A percentile compares a stretch with the other conserved stretches of the same genome.
phyloP scores from a whole-genome alignment of 2,797 vertebrate genomes.

The Syndactyla subalaris region DNA sequence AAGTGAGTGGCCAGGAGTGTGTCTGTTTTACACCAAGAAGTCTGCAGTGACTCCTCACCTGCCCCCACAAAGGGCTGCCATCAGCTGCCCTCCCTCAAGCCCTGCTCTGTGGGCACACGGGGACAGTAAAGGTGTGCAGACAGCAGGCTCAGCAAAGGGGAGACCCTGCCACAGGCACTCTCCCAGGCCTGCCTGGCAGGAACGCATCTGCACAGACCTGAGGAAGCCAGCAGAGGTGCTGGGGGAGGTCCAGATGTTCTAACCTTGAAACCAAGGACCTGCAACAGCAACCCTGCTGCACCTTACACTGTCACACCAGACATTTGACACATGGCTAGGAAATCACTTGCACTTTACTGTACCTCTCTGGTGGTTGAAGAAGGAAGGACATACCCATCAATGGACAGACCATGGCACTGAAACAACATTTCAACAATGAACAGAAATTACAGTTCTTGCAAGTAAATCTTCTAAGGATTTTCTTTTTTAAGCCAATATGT shows the following conservation, averaged over 20 bases:
- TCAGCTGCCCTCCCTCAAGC: not conserved
- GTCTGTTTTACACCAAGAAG: not conserved
- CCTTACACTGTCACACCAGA: not conserved
- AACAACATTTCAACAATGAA: constrained; percentile 26
- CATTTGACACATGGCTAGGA: not conserved
- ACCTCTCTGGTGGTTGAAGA: constrained; percentile 98
- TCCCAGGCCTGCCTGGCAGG: not conserved
- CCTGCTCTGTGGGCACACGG: fast-evolving
- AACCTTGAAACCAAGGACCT: not conserved
- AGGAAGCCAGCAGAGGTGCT: not conserved
- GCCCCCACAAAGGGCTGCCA: not conserved
- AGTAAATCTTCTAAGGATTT: not conserved
- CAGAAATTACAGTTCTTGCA: not conserved
- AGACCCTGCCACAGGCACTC: not conserved
- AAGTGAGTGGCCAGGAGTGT: fast-evolving
- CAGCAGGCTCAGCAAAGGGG: not conserved
- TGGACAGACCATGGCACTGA: constrained; percentile 94
- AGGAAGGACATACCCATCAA: constrained; percentile 96
- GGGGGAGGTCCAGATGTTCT: not conserved
- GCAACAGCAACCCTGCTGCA: not conserved
- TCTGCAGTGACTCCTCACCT: not conserved
- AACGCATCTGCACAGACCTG: not conserved
- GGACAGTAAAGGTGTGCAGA: fast-evolving
- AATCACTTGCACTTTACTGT: not conserved
- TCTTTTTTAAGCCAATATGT: not conserved